Evolutionary conservation across 2,888 invertebrate species (phyloP).

Genomic region (Drosophila tripunctata): DNA sequence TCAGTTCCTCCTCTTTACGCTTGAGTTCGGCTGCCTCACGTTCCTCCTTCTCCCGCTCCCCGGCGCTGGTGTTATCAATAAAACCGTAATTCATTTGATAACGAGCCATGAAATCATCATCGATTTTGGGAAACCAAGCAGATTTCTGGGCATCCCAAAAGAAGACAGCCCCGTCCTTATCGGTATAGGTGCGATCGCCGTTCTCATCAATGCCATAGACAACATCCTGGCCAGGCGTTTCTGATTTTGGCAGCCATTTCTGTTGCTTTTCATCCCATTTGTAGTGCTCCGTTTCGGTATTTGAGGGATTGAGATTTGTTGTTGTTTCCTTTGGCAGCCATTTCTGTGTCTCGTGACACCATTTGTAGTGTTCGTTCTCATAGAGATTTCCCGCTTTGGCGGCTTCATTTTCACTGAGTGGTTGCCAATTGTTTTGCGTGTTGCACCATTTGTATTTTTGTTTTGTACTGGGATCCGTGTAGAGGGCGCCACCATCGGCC

Average conservation of each 20-base stretch:
- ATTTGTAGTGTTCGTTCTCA: conserved; percentile 83
- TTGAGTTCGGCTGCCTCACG: conserved; percentile 61
- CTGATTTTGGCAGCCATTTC: conserved; percentile 85
- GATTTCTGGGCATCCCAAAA: conserved; percentile 96
- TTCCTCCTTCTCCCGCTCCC: conserved; percentile 63
- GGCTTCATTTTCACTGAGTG: conserved; percentile 82
- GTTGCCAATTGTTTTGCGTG: conserved; percentile 85
- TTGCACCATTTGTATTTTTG: conserved; percentile 88
- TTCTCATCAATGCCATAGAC: conserved; percentile 91
- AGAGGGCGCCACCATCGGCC: conserved; percentile 89
- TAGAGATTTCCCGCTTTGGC: conserved; percentile 76
- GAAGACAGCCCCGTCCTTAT: conserved; percentile 93
- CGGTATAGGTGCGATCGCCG: conserved; percentile 92
- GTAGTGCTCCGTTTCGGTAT: conserved; percentile 85
- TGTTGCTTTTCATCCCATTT: conserved; percentile 87
- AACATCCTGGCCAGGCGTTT: conserved; percentile 53
- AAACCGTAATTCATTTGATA: conserved; percentile 98
- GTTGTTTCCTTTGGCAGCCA: conserved; percentile 85
- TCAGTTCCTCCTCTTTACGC: conserved; percentile 70
- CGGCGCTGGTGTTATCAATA: conserved; percentile 86
- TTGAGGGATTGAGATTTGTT: conserved; percentile 22
- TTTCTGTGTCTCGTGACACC: conserved; percentile 83
- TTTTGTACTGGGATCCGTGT: conserved; percentile 89
- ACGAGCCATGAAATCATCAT: conserved; percentile 97
- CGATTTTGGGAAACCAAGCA: conserved; percentile 98